Evolutionary conservation across 2,888 invertebrate genomes (phyloP), one percentile per base, ranked within the genome.

Genomic region (Candidula unifasciata): DNA sequence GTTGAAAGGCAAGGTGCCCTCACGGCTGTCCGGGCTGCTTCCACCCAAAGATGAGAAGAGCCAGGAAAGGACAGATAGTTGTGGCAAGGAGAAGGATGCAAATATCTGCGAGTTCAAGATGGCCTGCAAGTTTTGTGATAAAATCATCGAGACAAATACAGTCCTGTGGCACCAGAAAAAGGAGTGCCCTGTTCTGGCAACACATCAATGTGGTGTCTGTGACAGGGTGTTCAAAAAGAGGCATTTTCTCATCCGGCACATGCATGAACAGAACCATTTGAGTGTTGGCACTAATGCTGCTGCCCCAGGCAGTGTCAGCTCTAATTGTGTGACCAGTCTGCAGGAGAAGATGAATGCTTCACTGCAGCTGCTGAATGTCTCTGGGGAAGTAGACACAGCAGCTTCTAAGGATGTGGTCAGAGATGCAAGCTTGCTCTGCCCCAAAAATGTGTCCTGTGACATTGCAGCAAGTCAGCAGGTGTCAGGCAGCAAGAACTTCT

Each of bases 71-170:
- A 6, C 66, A 16, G 30, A 8, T 2, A 24, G 30, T 2, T 16
- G n/a, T 2, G 54, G 6, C 27, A 76, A 71, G 37, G 82, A 69
- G 8, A 77, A 60, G 13, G 52, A 66, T 18, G 27, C 54, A 24
- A 60, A 80, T 52, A 30, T 52, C 5, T 66, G 66, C 27, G 68
- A 66, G 18, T 80, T 84, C 27, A 73, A 80, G 74, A 80, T 84
- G 44, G 80, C 76, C 21, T 84, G 84, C 69, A 80, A 84, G 76
- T 84, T 84, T 57, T 84, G 84, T 68, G 74, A 84, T n/a, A 80
- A 80, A 30, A 35, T 68, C 21, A 80, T 84, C 18, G 71, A 80
- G n/a, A 74, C 52, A 52, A 68, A 80, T 10, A 74, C 66, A n/a
- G 64, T 80, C 5, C 21, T 33, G 21, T 57, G 76, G 80, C 84